Percentiles rank a stretch among this genome's conserved stretches.
phyloP scores from a whole-genome alignment of 1,140 invertebrate species.

The Ganaspis sp. region DNA sequence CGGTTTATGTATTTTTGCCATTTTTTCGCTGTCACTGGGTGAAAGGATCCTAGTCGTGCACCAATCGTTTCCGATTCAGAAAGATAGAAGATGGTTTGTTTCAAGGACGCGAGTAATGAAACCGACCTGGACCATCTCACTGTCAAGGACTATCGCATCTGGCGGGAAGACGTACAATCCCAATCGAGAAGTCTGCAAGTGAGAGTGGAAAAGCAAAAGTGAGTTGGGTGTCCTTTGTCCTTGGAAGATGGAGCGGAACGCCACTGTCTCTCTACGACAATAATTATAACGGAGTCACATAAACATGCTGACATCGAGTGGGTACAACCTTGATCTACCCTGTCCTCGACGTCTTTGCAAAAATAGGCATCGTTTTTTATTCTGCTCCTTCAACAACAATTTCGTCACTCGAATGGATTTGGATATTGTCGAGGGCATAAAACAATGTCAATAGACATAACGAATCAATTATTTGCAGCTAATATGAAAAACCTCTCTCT shows the following conservation, averaged over 20 bases:
- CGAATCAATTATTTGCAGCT: too few relatives aligned
- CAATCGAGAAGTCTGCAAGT: conserved; percentile 1
- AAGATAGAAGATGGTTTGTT: neutral
- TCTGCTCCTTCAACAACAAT: neutral
- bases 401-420: neutral
- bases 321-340: conserved; percentile 2
- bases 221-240: conserved; percentile 15
- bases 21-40: conserved; percentile 11
- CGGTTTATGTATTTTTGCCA: neutral
- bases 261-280: neutral
- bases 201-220: conserved; percentile 25
- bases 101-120: conserved; percentile 17
- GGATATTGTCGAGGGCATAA: too few relatives aligned
- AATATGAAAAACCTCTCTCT: too few relatives aligned
- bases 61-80: neutral
- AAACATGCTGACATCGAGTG: conserved; percentile 2
- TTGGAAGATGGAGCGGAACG: conserved; percentile 22
- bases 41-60: neutral
- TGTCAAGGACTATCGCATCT: conserved; percentile 26
- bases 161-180: neutral
- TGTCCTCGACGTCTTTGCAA: neutral
- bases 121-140: conserved; percentile 18
- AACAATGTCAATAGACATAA: too few relatives aligned
- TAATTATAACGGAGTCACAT: conserved; percentile 12
- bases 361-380: neutral